A percentile compares a stretch with the other conserved stretches of the same genome.
phyloP scores from a whole-genome alignment of 2,888 invertebrate species.

The Orthosia cruda region DNA sequence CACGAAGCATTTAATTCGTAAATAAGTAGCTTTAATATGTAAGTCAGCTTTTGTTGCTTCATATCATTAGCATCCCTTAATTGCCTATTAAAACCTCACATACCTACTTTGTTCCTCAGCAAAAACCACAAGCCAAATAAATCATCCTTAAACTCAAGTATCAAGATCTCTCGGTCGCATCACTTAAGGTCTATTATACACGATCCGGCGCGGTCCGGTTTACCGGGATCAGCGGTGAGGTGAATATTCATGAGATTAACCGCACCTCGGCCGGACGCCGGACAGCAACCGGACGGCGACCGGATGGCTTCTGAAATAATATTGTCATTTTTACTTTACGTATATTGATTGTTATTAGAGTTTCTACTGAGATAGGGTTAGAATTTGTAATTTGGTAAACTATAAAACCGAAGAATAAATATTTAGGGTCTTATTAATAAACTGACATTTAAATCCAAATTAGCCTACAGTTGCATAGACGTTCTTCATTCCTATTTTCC shows the following conservation, averaged over 20 bases:
- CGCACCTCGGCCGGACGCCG: slow-evolving; percentile 61
- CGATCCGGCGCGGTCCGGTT: slow-evolving; percentile 64
- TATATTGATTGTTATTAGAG: slow-evolving; percentile 57
- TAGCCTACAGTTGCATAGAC: too few species aligned
- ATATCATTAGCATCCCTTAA: background rate
- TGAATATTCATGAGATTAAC: slow-evolving; percentile 86
- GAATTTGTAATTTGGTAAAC: background rate
- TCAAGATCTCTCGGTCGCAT: slow-evolving; percentile 52
- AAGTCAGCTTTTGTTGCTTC: background rate
- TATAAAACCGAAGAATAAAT: too few species aligned
- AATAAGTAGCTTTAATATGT: background rate
- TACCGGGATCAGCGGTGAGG: slow-evolving; percentile 74
- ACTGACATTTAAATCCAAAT: too few species aligned
- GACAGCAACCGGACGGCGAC: slow-evolving; percentile 41
- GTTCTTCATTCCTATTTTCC: too few species aligned
- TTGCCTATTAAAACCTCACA: background rate
- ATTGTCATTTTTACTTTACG: slow-evolving; percentile 72
- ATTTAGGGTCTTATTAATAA: too few species aligned
- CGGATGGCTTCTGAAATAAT: slow-evolving; percentile 71
- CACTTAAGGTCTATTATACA: slow-evolving; percentile 64
- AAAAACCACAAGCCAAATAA: slow-evolving; percentile 20
- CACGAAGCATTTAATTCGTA: background rate
- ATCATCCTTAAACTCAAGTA: slow-evolving; percentile 36
- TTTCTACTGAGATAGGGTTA: slow-evolving; percentile 1
- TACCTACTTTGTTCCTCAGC: background rate